phyloP scores from a whole-genome alignment of 2,113 vertebrate species.

The Pseudopipra pipra region DNA sequence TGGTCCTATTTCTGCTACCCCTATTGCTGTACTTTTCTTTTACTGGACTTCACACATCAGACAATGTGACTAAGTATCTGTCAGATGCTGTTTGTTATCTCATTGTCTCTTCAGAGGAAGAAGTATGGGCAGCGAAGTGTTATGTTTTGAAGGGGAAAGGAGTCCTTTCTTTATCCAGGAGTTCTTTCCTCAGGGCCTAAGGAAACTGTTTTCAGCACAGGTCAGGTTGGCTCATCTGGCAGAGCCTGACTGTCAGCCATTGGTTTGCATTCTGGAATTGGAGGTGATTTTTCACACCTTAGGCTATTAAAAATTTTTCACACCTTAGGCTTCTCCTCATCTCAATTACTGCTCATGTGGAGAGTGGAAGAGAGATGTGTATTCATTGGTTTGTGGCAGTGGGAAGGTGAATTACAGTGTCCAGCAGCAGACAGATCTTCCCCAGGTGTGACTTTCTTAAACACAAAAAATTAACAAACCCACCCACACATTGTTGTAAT shows the following conservation, averaged over 20 bases:
- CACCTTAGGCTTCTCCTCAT: background rate
- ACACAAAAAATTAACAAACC: background rate
- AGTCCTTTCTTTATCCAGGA: background rate
- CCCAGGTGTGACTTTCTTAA: background rate
- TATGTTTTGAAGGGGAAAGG: background rate
- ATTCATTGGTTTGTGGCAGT: background rate
- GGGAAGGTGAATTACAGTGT: background rate
- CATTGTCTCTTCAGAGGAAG: background rate
- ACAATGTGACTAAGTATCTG: background rate
- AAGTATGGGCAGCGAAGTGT: background rate
- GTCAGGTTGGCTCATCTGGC: background rate
- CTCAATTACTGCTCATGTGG: background rate
- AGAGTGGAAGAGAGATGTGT: background rate
- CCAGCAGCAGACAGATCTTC: background rate
- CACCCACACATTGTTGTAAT: rapidly evolving
- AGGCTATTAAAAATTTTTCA: background rate
- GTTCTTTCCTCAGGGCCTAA: background rate
- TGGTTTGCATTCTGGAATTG: background rate
- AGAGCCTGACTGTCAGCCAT: background rate
- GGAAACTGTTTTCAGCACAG: background rate
- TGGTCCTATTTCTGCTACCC: background rate
- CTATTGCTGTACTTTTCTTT: background rate
- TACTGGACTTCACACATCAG: background rate
- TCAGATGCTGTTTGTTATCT: background rate
- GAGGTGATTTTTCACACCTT: background rate